Base-by-base conservation (phyloP, 2,797 vertebrate species). In the Steatocranus sp. region DNA sequence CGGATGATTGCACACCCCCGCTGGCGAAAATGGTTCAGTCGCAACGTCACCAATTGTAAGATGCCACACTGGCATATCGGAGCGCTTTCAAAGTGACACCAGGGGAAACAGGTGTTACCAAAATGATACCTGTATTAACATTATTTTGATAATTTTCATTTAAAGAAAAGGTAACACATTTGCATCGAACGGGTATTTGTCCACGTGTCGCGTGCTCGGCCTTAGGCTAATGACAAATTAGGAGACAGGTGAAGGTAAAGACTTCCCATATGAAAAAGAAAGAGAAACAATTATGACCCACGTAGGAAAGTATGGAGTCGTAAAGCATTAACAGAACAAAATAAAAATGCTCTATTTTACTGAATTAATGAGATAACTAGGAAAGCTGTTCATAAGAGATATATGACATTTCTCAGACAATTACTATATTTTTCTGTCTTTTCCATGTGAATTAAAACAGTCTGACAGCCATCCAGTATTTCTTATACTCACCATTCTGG, bases 31-130 rank as follows among this genome's bases (percentile, higher is more conserved):
- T 95, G 94, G 95, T 94, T 88, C 70, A 53, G 34, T 82, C 92
- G 23, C 48, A 86, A 95, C 95, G 96, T 96, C 96, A 96, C 96
- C 95, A 96, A 95, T 95, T 95, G 93, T 92, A 89, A 91, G 93
- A 91, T 56, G 95, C 96, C 96, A 97, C 96, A 96, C 91, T 90
- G 94, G 87, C 94, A 96, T 18, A 15, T 86, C 86, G 63, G 86
- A 91, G 46, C 3, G 11, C 1, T 83, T 87, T 93, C 43, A 91
- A 89, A 92, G 92, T 85, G 91, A 93, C 91, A 94, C 88, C 20
- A 20, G 32, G 9, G 27, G 10, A 85, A 92, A 92, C 94, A 95
- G 91, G 93, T 95, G 94, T 87, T 58, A 54, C 1, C 1, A 6
- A 34, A 75, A 2, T 25, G 4, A 84, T 51, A 5, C 8, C 2